Evolutionary conservation across 1,140 invertebrate genomes (phyloP).

Genomic region (Aphelinus atriplicis): DNA sequence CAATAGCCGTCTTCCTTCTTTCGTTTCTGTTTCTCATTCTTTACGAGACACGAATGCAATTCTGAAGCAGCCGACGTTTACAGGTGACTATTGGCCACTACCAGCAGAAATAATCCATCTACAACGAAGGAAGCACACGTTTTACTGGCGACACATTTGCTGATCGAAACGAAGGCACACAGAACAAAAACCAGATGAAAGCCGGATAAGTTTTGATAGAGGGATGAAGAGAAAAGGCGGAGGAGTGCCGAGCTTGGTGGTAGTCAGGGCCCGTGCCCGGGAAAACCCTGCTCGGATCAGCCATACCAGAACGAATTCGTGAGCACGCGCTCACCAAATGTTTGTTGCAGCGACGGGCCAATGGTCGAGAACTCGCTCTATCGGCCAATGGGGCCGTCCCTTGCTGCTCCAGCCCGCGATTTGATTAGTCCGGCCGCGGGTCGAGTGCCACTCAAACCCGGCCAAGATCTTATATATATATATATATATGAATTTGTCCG

Average conservation of each 20-base stretch:
- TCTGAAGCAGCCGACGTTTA: background rate
- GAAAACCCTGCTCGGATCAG: conserved; percentile 2
- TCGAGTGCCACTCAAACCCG: background rate
- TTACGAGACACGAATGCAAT: no score
- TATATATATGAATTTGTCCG: no score
- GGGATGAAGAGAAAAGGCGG: background rate
- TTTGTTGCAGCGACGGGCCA: background rate
- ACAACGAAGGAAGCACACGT: background rate
- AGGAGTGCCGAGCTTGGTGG: background rate
- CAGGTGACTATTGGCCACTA: background rate
- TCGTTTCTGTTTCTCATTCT: no score
- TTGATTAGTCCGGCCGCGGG: no score
- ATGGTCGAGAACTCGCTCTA: background rate
- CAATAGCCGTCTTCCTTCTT: no score
- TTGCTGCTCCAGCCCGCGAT: background rate
- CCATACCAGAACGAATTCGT: conserved; percentile 5
- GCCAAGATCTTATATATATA: background rate
- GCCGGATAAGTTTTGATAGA: background rate
- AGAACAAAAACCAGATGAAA: no score
- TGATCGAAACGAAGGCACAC: no score
- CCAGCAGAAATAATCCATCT: background rate
- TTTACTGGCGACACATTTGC: background rate
- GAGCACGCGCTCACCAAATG: background rate
- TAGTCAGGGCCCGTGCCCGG: conserved; percentile 1
- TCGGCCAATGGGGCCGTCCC: background rate